phyloP scores from a whole-genome alignment of 1,140 invertebrate genomes.

The Charaxes varanes region DNA sequence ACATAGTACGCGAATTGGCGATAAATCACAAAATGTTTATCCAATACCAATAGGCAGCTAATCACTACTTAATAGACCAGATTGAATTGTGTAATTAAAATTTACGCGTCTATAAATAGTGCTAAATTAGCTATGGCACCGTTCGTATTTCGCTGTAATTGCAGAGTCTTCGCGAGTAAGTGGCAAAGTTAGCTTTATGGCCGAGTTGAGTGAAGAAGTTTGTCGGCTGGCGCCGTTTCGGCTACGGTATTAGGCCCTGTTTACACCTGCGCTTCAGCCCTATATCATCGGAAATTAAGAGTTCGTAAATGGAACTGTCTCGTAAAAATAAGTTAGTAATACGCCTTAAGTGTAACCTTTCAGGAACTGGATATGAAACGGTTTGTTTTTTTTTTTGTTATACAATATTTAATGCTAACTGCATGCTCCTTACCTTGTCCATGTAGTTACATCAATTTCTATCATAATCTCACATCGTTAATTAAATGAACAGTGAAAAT shows the following conservation, averaged over 20 bases:
- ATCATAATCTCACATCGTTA: too few relatives aligned
- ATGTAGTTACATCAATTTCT: too few relatives aligned
- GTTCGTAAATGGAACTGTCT: neutral
- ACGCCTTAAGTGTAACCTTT: too few relatives aligned
- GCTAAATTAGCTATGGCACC: slow-evolving; percentile 24
- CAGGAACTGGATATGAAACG: too few relatives aligned
- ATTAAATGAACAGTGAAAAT: too few relatives aligned
- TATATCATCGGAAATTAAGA: neutral
- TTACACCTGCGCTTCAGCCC: neutral
- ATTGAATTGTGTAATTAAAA: slow-evolving; percentile 13
- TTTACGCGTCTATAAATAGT: slow-evolving; percentile 17
- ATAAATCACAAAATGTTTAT: neutral
- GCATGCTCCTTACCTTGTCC: too few relatives aligned
- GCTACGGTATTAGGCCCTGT: slow-evolving; percentile 13
- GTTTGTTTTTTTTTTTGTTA: too few relatives aligned
- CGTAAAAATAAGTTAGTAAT: neutral
- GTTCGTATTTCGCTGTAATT: slow-evolving; percentile 31
- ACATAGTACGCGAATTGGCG: too few relatives aligned
- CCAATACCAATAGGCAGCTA: neutral
- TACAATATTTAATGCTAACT: too few relatives aligned
- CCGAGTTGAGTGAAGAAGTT: slow-evolving; percentile 38
- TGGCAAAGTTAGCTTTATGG: slow-evolving; percentile 38
- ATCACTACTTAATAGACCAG: slow-evolving; percentile 1
- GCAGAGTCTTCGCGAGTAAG: slow-evolving; percentile 24
- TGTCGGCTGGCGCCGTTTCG: slow-evolving; percentile 30